Percentiles rank a stretch among this genome's conserved stretches.
phyloP scores from a whole-genome alignment of 2,797 vertebrate genomes.

The Pangasius sanitwongsei region DNA sequence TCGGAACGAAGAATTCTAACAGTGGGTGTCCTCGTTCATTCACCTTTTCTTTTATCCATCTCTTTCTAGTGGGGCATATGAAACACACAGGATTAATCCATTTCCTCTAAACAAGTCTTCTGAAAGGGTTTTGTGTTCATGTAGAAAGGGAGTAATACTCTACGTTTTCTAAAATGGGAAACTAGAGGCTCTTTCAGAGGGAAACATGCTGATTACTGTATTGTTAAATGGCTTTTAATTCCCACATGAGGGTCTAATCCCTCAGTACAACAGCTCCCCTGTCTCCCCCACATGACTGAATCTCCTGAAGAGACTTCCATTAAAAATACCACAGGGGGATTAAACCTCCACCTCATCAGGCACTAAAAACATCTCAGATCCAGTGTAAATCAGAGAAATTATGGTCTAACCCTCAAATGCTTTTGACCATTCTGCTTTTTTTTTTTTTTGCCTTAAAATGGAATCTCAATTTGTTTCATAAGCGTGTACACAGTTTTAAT shows the following conservation, averaged over 20 bases:
- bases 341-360: constrained; percentile 82
- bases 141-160: constrained; percentile 73
- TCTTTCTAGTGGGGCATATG: constrained; percentile 63
- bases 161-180: constrained; percentile 81
- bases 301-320: constrained; percentile 79
- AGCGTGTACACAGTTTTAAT: constrained; percentile 57
- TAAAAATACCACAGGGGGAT: constrained; percentile 77
- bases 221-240: constrained; percentile 88
- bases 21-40: constrained; percentile 70
- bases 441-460: constrained; percentile 47
- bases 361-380: constrained; percentile 76
- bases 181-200: constrained; percentile 76
- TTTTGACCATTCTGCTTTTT: constrained; percentile 74
- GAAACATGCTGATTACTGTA: constrained; percentile 89
- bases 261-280: constrained; percentile 80
- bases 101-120: constrained; percentile 76
- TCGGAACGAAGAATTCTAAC: constrained; percentile 60
- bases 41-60: constrained; percentile 65
- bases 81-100: constrained; percentile 74
- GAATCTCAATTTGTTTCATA: constrained; percentile 63
- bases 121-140: constrained; percentile 77
- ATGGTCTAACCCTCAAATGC: constrained; percentile 74
- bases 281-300: constrained; percentile 74
- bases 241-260: constrained; percentile 81
- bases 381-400: constrained; percentile 73